These are phyloP conservation scores for Chunga burmeisteri DNA, from an alignment of 2,113 vertebrate genomes.

Conservation along the genomic window DNA sequence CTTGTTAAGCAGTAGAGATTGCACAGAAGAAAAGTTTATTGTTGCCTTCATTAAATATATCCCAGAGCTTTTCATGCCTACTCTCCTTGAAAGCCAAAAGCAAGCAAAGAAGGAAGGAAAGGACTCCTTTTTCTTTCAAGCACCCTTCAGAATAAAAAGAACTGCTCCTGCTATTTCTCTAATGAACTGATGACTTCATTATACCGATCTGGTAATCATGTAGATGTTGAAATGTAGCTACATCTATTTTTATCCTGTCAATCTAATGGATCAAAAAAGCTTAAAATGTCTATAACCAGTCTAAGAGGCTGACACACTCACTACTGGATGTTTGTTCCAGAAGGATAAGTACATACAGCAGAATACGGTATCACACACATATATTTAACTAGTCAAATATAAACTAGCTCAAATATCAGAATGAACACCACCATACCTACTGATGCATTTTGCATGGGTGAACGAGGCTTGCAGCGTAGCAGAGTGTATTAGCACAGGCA, in stretches of 20 bases:
- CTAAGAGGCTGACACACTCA: not conserved
- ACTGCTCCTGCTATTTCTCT: not conserved
- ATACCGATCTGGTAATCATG: not conserved
- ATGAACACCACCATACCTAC: not conserved
- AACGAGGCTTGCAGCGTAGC: not conserved
- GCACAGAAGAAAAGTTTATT: slow-evolving; percentile 13
- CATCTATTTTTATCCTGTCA: slow-evolving; percentile 19
- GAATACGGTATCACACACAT: not conserved
- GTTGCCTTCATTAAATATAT: slow-evolving; percentile 25
- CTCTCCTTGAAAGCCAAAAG: slow-evolving; percentile 22
- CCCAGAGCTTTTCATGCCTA: not conserved
- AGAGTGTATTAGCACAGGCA: not conserved
- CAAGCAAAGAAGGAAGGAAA: slow-evolving; percentile 20
- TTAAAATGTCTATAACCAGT: not conserved
- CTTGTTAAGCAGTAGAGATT: not conserved
- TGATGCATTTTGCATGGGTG: not conserved
- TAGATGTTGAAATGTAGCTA: slow-evolving; percentile 16
- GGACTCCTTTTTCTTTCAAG: slow-evolving; percentile 31
- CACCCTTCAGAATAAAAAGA: not conserved
- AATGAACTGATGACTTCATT: slow-evolving; percentile 36
- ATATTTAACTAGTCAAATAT: not conserved
- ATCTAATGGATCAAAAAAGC: not conserved
- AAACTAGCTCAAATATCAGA: not conserved
- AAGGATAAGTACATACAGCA: not conserved
- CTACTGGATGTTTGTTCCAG: not conserved